Evolutionary conservation across 2,797 vertebrate species (phyloP).

Genomic region (Coccyzus lansbergi): DNA sequence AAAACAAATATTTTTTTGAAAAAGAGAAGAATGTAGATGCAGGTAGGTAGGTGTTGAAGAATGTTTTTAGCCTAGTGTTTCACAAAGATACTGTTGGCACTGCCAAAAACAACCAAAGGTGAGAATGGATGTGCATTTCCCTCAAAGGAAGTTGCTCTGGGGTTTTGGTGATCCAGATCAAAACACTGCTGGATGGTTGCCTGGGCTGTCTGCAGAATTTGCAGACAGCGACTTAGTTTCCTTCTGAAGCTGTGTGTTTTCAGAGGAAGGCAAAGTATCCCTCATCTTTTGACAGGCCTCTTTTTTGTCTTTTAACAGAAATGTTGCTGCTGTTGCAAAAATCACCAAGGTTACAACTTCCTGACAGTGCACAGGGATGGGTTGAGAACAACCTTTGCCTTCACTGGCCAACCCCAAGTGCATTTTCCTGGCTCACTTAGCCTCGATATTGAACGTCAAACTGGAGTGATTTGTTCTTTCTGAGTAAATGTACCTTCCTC

Average conservation of each 20-base stretch:
- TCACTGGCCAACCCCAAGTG: neutral
- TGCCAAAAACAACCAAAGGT: neutral
- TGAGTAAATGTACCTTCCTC: neutral
- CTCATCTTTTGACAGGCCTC: neutral
- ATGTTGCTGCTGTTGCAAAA: neutral
- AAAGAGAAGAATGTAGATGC: neutral
- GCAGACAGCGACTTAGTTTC: neutral
- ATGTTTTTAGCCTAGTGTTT: slow-evolving; percentile 6
- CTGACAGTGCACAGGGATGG: neutral
- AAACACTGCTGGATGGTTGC: neutral
- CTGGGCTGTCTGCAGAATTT: neutral
- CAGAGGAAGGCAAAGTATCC: neutral
- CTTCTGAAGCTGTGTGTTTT: neutral
- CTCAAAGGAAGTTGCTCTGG: neutral
- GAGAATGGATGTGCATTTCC: slow-evolving; percentile 23
- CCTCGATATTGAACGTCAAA: neutral
- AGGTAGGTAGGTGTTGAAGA: neutral
- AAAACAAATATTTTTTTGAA: neutral
- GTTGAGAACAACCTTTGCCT: neutral
- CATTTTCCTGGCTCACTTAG: neutral
- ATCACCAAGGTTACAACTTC: neutral
- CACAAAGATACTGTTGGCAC: neutral
- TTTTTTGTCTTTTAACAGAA: neutral
- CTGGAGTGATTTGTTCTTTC: neutral
- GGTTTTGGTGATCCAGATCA: neutral